Evolutionary conservation across 2,113 vertebrate species (phyloP).

Genomic region (Tursiops truncatus): DNA sequence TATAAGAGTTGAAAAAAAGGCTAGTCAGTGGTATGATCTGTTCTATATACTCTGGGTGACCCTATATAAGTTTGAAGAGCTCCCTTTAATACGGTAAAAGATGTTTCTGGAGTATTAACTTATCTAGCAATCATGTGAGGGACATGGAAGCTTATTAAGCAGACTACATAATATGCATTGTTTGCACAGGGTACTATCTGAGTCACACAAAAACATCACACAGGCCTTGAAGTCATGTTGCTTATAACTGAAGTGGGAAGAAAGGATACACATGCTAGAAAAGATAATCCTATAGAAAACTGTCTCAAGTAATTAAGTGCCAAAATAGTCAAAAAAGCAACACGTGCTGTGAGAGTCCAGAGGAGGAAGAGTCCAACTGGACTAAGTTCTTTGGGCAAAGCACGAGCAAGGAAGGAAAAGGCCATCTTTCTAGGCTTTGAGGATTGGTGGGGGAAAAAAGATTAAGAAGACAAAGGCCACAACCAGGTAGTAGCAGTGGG

Average conservation of each 20-base stretch:
- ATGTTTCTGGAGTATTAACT: background rate
- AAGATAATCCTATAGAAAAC: background rate
- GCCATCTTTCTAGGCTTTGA: background rate
- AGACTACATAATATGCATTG: background rate
- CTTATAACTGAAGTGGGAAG: background rate
- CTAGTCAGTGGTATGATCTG: background rate
- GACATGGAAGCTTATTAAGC: background rate
- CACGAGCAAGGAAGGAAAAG: background rate
- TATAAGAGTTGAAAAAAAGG: background rate
- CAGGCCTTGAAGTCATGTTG: background rate
- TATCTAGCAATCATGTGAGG: background rate
- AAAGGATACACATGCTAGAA: background rate
- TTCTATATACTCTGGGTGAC: background rate
- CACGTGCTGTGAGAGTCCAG: background rate
- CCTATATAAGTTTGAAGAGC: background rate
- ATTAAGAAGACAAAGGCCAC: background rate
- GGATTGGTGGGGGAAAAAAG: background rate
- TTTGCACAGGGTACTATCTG: background rate
- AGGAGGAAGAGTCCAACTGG: background rate
- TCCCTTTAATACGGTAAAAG: background rate
- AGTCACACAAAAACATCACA: background rate
- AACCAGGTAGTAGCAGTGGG: background rate
- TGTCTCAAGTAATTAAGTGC: background rate
- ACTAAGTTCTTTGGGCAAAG: background rate
- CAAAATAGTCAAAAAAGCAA: background rate